Evolutionary conservation across 2,797 vertebrate species (phyloP), one percentile per base, ranked within the genome.

Genomic region (Darevskia nairensis): DNA sequence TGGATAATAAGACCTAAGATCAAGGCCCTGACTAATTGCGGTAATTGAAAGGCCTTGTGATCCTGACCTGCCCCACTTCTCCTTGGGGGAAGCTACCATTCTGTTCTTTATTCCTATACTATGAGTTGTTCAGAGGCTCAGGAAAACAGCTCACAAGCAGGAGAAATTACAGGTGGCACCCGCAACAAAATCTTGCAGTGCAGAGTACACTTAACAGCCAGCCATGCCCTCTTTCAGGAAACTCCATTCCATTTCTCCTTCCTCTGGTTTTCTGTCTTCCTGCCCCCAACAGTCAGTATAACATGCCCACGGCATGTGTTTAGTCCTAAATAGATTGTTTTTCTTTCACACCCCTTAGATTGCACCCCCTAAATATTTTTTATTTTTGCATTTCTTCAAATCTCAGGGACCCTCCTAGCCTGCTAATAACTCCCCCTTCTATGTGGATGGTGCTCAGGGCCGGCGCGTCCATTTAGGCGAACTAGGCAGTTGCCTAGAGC

Each of bases 31-130:
- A 32, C 35, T 84, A 72, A 23, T 41, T 35, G 44, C 2, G 29
- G 44, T 80, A 85, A 76, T 85, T 89, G 68, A 86, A 66, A 76
- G 55, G 17, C 10, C 19, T 71, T 80, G 59, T 39, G 9, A 32
- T 78, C 39, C 32, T 84, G 4, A 9, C 64, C 72, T 79, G 27
- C n/a, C 9, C 86, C 72, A n/a, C 29, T 83, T 88, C 46, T 77
- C 3, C 21, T 59, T 35, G 27, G 61, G 32, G 29, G 41, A 46
- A 71, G 2, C 41, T 68, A 23, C 6, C 7, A 82, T 7, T 11
- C n/a, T 66, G 4, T 76, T 82, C 72, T 82, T 87, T n/a, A 50
- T 21, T 32, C 69, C 19, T 74, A 15, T 81, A 35, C 50, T n/a
- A 61, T 44, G 27, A 3, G 55, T 72, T 29, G 76, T 9, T 55